A percentile compares a stretch with the other conserved stretches of the same genome.
phyloP scores from a whole-genome alignment of 30 jellyfish, hydroid and myxozoan genomes.

The Turritopsis rubra region DNA sequence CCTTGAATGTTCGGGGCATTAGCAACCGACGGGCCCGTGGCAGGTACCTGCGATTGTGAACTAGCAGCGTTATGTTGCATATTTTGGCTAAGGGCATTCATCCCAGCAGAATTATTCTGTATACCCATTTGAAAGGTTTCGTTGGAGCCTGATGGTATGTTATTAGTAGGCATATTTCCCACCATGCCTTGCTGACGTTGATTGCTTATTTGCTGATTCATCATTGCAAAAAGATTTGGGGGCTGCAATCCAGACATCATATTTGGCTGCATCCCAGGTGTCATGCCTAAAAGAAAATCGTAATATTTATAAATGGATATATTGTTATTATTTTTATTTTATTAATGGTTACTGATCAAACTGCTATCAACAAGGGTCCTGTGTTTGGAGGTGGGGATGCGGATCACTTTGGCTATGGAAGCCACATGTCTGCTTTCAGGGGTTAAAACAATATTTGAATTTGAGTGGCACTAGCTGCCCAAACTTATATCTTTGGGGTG shows the following conservation, averaged over 20 bases:
- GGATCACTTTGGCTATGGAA: no score
- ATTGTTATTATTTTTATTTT: no score
- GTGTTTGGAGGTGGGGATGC: no score
- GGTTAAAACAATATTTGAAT: no score
- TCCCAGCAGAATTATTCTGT: neutral
- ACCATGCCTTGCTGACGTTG: slow-evolving; percentile 1
- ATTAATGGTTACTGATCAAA: no score
- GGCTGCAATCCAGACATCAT: slow-evolving; percentile 56
- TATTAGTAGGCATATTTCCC: slow-evolving; percentile 7
- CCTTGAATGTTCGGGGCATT: slow-evolving; percentile 47
- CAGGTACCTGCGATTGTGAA: neutral
- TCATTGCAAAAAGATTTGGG: slow-evolving; percentile 35
- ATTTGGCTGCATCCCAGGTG: slow-evolving; percentile 47
- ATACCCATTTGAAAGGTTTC: slow-evolving; percentile 17
- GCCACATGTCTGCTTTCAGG: no score
- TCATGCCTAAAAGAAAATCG: neutral
- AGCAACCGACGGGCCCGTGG: slow-evolving; percentile 53
- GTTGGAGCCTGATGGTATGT: neutral
- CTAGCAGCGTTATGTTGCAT: neutral
- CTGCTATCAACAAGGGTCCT: no score
- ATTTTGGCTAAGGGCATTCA: neutral
- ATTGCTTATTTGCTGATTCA: slow-evolving; percentile 21
- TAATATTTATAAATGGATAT: no score
- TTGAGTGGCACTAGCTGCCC: no score
- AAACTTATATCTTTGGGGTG: no score